A percentile compares a stretch with the other conserved stretches of the same genome.
phyloP scores from a whole-genome alignment of 2,888 invertebrate genomes.

The Rotaria macrura region DNA sequence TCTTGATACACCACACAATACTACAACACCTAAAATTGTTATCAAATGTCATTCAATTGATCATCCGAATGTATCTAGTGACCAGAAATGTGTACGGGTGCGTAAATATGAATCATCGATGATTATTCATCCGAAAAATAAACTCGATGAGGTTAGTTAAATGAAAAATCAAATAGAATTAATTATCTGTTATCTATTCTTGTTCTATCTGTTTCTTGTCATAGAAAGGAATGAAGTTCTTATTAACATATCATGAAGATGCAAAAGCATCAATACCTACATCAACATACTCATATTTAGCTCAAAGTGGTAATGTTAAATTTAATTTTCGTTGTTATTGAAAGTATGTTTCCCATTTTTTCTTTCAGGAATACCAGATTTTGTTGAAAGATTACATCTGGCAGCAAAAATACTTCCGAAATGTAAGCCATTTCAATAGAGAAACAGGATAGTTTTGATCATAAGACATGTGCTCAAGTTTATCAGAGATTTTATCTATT shows the following conservation, averaged over 20 bases:
- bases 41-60: neutral
- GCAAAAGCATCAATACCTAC: neutral
- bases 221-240: neutral
- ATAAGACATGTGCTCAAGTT: too few relatives aligned
- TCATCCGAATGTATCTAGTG: neutral
- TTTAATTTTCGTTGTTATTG: neutral
- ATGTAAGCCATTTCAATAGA: neutral
- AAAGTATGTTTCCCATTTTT: neutral
- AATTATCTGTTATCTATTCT: too few relatives aligned
- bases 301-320: neutral
- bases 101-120: neutral
- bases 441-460: too few relatives aligned
- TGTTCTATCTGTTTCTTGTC: neutral
- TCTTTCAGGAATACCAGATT: neutral
- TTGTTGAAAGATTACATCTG: neutral
- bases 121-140: neutral
- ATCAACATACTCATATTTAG: neutral
- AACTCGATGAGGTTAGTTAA: neutral
- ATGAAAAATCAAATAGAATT: neutral
- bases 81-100: neutral
- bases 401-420: neutral
- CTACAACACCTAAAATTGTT: neutral
- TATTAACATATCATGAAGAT: neutral
- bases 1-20: neutral
- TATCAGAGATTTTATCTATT: too few relatives aligned